Percentiles rank a stretch among this genome's conserved stretches.
phyloP scores from a whole-genome alignment of 2,888 invertebrate species.

The Drosophila paranaensis region DNA sequence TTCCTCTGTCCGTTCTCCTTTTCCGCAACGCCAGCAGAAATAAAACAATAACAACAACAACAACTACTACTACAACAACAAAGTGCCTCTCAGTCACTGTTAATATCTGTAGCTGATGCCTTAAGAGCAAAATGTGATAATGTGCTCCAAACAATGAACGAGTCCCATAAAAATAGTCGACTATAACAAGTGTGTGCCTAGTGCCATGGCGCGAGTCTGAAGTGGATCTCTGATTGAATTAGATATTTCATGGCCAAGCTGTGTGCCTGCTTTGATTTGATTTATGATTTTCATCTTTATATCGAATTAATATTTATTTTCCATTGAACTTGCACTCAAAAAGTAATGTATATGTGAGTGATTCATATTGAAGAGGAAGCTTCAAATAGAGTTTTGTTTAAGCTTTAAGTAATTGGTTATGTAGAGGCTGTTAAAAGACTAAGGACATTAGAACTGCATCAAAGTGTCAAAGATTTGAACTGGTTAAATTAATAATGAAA shows the following conservation, averaged over 20 bases:
- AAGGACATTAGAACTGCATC: too few species aligned
- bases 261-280: neutral
- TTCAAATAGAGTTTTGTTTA: neutral
- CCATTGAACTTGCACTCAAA: neutral
- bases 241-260: neutral
- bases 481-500: too few species aligned
- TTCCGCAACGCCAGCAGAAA: constrained; percentile 3
- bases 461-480: too few species aligned
- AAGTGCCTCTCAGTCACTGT: constrained; percentile 37
- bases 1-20: neutral
- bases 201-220: neutral
- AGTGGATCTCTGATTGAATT: constrained; percentile 6
- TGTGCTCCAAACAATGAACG: constrained; percentile 72
- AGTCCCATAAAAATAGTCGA: constrained; percentile 72
- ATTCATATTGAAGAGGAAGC: neutral
- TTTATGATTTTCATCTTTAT: neutral
- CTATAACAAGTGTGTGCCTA: constrained; percentile 28
- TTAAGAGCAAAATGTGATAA: constrained; percentile 80
- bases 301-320: constrained; percentile 3
- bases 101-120: constrained; percentile 70
- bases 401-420: neutral
- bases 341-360: neutral
- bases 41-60: too few species aligned
- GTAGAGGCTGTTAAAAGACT: too few species aligned
- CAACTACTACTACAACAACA: neutral